Base-by-base conservation (phyloP, 1,140 invertebrate genomes). In the Eubasilissa regina region DNA sequence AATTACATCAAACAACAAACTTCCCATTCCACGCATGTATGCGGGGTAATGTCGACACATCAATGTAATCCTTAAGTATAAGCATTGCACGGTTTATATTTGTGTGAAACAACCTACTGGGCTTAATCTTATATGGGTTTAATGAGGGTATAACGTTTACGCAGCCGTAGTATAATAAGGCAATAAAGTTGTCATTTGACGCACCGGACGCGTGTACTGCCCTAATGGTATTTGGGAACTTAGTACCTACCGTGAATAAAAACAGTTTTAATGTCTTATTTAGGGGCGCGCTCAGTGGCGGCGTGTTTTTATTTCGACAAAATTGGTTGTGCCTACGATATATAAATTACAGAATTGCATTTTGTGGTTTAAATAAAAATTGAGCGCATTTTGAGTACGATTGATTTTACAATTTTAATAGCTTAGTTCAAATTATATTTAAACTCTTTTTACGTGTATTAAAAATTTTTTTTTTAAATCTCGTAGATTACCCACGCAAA, bases 211-310 rank as follows among this genome's bases (percentile, higher is more conserved):
- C 51, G 77, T 56, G 81, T 66, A 77, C 56, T 79, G 56, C 81
- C 75, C 78, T 75, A 75, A 75, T 72, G 73, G 75, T 75, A 80
- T 80, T 81, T 78, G 35, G 17, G 45, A 80, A 64, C 62, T 81
- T 76, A 75, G 72, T 73, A 75, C 9, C 19, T 55, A 64, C 35
- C 72, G 81, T 73, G 81, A 78, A 80, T 82, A 82, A 82, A 82
- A 75, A 35, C 51, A 48, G 43, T 66, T 81, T 81, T 79, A 35
- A 81, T 81, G 70, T 75, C 76, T 73, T 13, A 56, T 58, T 58
- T 74, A 74, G 53, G 70, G 70, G 4, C 19, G 10, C 6, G 19
- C 35, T 0, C 70, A 74, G 53, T n/a, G 70, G 48, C 68, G 68
- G 4, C 21, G 45, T n/a, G 12, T 43, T 10, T 74, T 74, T 56